Evolutionary conservation across 35 echinoderm and acorn worm species (phyloP).

Genomic region (Antedon bifida): DNA sequence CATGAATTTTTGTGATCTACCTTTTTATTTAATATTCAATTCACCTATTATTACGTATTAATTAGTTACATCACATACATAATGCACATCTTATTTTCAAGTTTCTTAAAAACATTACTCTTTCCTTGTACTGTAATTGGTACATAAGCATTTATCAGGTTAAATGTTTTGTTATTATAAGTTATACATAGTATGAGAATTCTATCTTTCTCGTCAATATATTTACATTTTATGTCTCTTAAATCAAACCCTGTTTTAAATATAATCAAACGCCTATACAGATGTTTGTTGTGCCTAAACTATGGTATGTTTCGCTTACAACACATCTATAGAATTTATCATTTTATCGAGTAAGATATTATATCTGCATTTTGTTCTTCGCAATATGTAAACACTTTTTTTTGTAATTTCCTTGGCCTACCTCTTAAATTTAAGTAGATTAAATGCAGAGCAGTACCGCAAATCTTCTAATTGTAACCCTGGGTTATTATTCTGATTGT

Average conservation of each 20-base stretch:
- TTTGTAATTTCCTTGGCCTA: background rate
- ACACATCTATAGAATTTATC: background rate
- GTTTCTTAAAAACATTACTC: background rate
- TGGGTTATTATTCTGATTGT: no score
- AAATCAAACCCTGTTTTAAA: background rate
- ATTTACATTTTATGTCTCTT: background rate
- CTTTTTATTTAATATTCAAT: background rate
- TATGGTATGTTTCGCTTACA: background rate
- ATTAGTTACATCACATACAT: background rate
- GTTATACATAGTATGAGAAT: no score
- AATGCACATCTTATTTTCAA: background rate
- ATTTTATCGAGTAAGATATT: background rate
- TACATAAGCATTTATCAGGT: background rate
- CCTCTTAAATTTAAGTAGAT: background rate
- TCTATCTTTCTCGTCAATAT: background rate
- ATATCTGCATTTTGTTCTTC: background rate
- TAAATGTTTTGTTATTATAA: no score
- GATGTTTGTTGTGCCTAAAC: background rate
- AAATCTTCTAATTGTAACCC: no score
- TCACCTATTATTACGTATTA: background rate
- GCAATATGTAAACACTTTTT: background rate
- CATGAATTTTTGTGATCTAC: background rate
- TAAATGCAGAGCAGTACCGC: background rate
- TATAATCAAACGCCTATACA: background rate
- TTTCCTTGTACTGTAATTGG: background rate